Percentiles rank a stretch among this genome's conserved stretches.
Evolutionary conservation across 2,113 vertebrate species (phyloP).

Genomic region (Equus quagga): DNA sequence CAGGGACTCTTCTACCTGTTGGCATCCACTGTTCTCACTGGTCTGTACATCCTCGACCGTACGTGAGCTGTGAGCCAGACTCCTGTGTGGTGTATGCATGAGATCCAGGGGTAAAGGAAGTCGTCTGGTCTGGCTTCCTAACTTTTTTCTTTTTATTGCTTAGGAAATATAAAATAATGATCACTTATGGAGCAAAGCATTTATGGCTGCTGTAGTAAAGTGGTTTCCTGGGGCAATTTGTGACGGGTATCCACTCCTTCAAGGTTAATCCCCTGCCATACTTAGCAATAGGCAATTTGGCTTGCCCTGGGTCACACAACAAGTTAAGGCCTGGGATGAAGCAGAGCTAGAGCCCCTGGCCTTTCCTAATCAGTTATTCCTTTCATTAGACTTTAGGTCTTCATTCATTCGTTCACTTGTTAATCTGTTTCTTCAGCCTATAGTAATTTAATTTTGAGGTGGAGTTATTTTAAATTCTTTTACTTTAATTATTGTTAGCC

Average conservation of each 20-base stretch:
- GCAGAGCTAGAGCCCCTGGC: not conserved
- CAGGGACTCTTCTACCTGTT: not conserved
- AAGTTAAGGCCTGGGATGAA: not conserved
- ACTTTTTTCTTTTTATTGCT: not conserved
- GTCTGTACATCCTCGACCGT: fast-evolving
- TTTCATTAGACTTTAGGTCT: not conserved
- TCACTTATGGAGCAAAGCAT: not conserved
- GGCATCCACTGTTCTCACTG: fast-evolving
- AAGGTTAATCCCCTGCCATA: not conserved
- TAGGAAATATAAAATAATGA: not conserved
- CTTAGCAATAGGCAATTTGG: not conserved
- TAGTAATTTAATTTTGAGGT: slow-evolving; percentile 43
- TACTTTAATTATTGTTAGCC: slow-evolving; percentile 50
- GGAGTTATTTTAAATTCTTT: slow-evolving; percentile 54
- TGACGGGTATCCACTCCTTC: not conserved
- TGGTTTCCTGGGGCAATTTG: not conserved
- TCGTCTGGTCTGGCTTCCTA: not conserved
- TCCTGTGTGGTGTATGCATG: fast-evolving
- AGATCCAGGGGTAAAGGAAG: not conserved
- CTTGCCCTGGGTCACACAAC: not conserved
- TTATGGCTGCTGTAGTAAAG: not conserved
- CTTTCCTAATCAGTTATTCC: not conserved
- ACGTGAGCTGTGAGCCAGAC: fast-evolving
- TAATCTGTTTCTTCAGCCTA: not conserved
- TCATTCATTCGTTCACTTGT: not conserved